Evolutionary conservation across 2,888 invertebrate genomes (phyloP).

Genomic region (Tridacna crocea): DNA sequence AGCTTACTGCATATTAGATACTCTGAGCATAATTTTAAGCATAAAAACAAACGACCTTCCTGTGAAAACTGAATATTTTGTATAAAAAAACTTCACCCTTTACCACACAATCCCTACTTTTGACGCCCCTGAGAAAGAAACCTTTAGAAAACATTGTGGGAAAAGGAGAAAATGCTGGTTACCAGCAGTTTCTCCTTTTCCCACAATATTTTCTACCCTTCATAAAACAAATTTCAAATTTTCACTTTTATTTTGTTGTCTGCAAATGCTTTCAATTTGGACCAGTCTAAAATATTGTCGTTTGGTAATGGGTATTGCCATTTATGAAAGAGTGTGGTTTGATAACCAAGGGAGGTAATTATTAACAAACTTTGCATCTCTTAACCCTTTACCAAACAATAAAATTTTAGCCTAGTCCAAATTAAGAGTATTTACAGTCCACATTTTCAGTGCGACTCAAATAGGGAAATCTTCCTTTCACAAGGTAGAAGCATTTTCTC

Average conservation of each 20-base stretch:
- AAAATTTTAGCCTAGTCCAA: background rate
- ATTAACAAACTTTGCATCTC: background rate
- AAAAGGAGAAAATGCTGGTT: background rate
- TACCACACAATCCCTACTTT: background rate
- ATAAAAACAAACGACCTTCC: too few species aligned
- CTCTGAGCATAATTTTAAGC: too few species aligned
- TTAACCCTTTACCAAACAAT: background rate
- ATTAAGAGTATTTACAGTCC: background rate
- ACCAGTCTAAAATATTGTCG: background rate
- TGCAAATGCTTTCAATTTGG: background rate
- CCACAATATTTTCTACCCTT: constrained; percentile 5
- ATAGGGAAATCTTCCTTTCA: too few species aligned
- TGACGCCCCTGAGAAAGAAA: background rate
- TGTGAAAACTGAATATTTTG: too few species aligned
- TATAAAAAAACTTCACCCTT: too few species aligned
- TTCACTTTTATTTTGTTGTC: background rate
- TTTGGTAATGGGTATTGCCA: background rate
- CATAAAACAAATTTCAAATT: background rate
- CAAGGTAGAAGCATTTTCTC: too few species aligned
- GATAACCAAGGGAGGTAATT: too few species aligned
- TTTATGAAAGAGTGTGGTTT: too few species aligned
- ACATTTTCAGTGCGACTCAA: too few species aligned
- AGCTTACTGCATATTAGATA: too few species aligned
- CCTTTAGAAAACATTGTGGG: constrained; percentile 6
- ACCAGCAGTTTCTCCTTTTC: constrained; percentile 7